phyloP scores from a whole-genome alignment of 2,113 vertebrate genomes.

The Corvus cornix region DNA sequence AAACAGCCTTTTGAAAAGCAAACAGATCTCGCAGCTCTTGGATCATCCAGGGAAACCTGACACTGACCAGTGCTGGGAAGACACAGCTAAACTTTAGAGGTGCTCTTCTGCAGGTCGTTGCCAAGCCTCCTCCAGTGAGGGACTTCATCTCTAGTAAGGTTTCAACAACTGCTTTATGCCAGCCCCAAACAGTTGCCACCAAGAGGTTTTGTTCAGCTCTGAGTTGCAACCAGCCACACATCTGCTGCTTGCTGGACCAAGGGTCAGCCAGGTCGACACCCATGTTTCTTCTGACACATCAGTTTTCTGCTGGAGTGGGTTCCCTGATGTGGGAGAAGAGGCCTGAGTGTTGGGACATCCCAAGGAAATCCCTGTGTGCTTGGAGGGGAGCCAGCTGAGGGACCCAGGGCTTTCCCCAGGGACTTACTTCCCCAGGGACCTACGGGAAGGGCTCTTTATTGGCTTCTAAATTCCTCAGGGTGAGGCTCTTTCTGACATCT shows the following conservation, averaged over 20 bases:
- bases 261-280: neutral
- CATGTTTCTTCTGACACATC: accelerated
- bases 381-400: neutral
- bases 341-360: neutral
- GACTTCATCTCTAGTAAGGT: neutral
- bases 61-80: neutral
- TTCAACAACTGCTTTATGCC: neutral
- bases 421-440: neutral
- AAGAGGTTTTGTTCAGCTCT: neutral
- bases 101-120: neutral
- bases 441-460: neutral
- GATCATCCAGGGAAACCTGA: neutral
- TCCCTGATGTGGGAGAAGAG: neutral
- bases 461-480: neutral
- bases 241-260: neutral
- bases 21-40: neutral
- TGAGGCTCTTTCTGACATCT: neutral
- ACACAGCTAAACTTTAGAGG: neutral
- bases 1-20: accelerated
- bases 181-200: neutral
- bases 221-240: neutral
- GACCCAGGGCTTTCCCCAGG: neutral
- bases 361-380: neutral
- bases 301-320: neutral
- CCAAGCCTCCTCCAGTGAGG: accelerated